Evolutionary conservation across 2,888 invertebrate species (phyloP).

Genomic region (Ramazzottius varieornatus): DNA sequence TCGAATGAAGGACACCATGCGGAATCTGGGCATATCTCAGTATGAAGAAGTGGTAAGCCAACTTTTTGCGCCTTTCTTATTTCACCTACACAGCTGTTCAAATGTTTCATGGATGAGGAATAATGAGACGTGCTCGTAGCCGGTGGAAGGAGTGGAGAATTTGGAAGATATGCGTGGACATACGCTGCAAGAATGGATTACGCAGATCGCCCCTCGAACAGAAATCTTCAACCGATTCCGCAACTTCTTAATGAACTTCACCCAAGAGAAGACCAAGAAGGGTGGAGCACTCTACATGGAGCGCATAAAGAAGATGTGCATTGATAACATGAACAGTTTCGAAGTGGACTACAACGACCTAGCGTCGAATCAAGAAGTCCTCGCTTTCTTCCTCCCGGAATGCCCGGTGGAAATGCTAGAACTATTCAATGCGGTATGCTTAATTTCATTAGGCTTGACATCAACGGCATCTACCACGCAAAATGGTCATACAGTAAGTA

Average conservation of each 20-base stretch:
- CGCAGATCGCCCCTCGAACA: conserved; percentile 71
- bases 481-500: neutral
- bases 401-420: conserved; percentile 89
- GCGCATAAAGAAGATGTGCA: conserved; percentile 76
- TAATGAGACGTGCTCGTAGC: too few relatives aligned
- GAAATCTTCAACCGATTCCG: conserved; percentile 79
- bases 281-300: conserved; percentile 53
- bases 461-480: neutral
- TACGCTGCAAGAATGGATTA: conserved; percentile 79
- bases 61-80: too few relatives aligned
- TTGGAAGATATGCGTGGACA: conserved; percentile 90
- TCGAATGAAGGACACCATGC: neutral
- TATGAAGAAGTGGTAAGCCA: neutral
- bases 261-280: conserved; percentile 56
- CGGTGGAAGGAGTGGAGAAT: conserved; percentile 88
- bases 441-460: neutral
- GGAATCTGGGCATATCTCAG: neutral
- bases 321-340: conserved; percentile 46
- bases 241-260: conserved; percentile 66
- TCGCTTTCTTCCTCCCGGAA: conserved; percentile 89
- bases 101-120: too few relatives aligned
- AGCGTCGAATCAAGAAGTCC: conserved; percentile 62
- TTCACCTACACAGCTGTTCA: too few relatives aligned
- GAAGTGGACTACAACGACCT: conserved; percentile 73
- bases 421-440: conserved; percentile 80